Conservation (phyloP, 2,797 vertebrate genomes). For the Gallinago stenura region DNA sequence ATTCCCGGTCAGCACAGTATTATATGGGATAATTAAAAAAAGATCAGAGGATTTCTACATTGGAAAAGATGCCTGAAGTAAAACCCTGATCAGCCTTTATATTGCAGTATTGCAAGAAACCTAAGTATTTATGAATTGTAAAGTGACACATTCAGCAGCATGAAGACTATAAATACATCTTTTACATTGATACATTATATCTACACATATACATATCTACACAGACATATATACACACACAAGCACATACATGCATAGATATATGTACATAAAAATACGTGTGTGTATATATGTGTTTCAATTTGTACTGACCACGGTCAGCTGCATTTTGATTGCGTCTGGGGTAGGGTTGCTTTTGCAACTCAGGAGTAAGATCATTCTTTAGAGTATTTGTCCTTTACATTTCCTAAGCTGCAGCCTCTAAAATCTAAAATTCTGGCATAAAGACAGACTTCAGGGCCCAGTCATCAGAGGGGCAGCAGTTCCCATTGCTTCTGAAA, state of each 20-base stretch:
- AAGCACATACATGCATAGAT: not conserved
- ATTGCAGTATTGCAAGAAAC: constrained; percentile 34
- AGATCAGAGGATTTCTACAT: not conserved
- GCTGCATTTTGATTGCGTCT: not conserved
- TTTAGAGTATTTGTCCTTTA: not conserved
- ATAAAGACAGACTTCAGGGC: not conserved
- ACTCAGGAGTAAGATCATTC: not conserved
- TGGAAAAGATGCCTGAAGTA: constrained; percentile 39
- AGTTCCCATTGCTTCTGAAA: not conserved
- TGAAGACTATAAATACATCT: constrained; percentile 74
- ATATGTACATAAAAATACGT: not conserved
- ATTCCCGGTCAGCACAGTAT: constrained; percentile 20
- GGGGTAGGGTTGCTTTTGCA: constrained; percentile 24
- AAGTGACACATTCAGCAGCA: constrained; percentile 74
- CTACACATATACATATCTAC: constrained; percentile 68
- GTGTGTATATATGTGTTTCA: constrained; percentile 31
- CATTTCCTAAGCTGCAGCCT: not conserved
- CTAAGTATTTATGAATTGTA: constrained; percentile 55
- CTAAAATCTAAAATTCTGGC: not conserved
- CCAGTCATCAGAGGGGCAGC: not conserved
- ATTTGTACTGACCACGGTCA: constrained; percentile 7
- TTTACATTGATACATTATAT: constrained; percentile 66
- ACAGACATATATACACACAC: not conserved
- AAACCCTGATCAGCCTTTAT: constrained; percentile 39
- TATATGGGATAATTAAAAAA: not conserved